These are phyloP conservation scores for Antennarius striatus DNA, from an alignment of 2,113 vertebrate genomes.

Conservation along the genomic window DNA sequence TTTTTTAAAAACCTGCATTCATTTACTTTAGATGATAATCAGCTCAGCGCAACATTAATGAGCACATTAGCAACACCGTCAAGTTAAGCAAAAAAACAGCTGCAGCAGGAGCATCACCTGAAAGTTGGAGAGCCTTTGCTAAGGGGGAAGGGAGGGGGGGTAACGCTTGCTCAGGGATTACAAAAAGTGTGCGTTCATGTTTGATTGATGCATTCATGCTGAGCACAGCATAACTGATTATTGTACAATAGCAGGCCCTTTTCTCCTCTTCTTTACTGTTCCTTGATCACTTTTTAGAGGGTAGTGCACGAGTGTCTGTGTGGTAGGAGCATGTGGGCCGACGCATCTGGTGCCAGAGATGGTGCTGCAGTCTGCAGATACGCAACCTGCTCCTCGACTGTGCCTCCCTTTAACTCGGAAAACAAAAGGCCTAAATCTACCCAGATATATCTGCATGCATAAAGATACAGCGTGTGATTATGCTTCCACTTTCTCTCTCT, in stretches of 20 bases:
- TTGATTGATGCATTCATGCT: slow-evolving; percentile 62
- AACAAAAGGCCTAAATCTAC: slow-evolving; percentile 75
- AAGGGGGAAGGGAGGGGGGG: slow-evolving; percentile 41
- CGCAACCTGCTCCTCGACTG: slow-evolving; percentile 62
- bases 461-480: slow-evolving; percentile 54
- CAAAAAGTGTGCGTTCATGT: slow-evolving; percentile 57
- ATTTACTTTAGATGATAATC: slow-evolving; percentile 71
- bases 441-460: slow-evolving; percentile 56
- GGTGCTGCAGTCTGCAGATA: slow-evolving; percentile 69
- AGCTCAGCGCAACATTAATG: slow-evolving; percentile 71
- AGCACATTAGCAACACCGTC: slow-evolving; percentile 72
- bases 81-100: slow-evolving; percentile 60
- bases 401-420: slow-evolving; percentile 49
- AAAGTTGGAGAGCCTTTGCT: slow-evolving; percentile 43
- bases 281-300: slow-evolving; percentile 37
- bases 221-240: slow-evolving; percentile 44
- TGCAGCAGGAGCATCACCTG: slow-evolving; percentile 72
- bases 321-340: slow-evolving; percentile 58
- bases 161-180: slow-evolving; percentile 67
- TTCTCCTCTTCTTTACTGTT: slow-evolving; percentile 30
- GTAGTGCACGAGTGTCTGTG: slow-evolving; percentile 52
- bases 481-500: slow-evolving; percentile 33
- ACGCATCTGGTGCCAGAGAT: slow-evolving; percentile 54
- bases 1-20: slow-evolving; percentile 33
- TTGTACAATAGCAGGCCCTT: slow-evolving; percentile 51